A percentile compares a stretch with the other conserved stretches of the same genome.
Evolutionary conservation across 2,888 invertebrate genomes (phyloP).

Genomic region (Periphyllus acericola): DNA sequence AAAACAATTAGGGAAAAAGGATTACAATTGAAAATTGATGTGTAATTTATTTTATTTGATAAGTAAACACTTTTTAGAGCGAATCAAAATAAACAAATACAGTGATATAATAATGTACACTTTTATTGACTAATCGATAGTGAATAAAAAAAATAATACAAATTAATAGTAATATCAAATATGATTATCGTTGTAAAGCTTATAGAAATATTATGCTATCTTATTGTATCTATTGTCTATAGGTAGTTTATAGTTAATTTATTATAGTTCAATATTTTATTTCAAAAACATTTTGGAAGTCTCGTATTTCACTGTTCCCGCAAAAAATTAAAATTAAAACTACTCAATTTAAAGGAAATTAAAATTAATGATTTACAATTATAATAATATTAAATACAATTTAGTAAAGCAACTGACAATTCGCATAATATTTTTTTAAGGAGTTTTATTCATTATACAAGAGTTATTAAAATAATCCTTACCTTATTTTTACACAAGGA

Average conservation of each 20-base stretch:
- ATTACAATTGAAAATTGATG: slow-evolving; percentile 21
- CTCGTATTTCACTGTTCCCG: not conserved
- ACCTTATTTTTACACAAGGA: slow-evolving; percentile 28
- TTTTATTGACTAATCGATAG: too few species aligned
- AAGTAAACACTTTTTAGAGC: not conserved
- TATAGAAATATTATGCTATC: too few species aligned
- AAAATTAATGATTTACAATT: not conserved
- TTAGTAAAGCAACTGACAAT: not conserved
- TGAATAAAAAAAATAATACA: not conserved
- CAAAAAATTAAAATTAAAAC: not conserved
- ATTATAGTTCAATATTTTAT: too few species aligned
- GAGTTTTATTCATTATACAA: not conserved
- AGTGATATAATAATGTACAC: not conserved
- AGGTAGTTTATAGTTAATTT: not conserved
- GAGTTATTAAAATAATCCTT: slow-evolving; percentile 26
- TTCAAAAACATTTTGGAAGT: too few species aligned
- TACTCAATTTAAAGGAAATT: not conserved
- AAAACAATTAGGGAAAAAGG: slow-evolving; percentile 46
- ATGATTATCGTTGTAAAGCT: too few species aligned
- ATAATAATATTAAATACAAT: not conserved
- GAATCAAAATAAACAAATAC: slow-evolving; percentile 1
- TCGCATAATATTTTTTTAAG: not conserved
- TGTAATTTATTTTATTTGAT: slow-evolving; percentile 15
- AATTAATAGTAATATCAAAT: too few species aligned
- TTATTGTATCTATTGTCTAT: not conserved